A percentile compares a stretch with the other conserved stretches of the same genome.
Evolutionary conservation across 2,888 invertebrate species (phyloP).

Genomic region (Esperia sulphurella): DNA sequence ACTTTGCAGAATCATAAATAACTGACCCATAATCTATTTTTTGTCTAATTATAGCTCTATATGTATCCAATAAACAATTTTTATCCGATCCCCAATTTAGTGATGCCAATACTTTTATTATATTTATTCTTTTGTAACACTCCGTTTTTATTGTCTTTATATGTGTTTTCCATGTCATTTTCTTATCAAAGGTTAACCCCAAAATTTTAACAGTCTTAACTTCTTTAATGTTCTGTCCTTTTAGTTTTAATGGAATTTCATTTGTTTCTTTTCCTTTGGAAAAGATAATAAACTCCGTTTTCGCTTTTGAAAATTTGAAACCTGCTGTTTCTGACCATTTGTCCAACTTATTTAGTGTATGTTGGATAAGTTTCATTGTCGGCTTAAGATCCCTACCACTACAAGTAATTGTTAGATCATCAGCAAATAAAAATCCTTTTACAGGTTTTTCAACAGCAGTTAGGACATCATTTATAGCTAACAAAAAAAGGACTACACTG

Average conservation of each 20-base stretch:
- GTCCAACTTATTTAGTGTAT: constrained; percentile 10
- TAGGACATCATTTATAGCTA: neutral
- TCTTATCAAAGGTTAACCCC: too few relatives aligned
- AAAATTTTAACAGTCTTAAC: constrained; percentile 2
- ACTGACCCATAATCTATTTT: constrained; percentile 12
- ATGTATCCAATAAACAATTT: constrained; percentile 8
- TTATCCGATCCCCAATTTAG: constrained; percentile 12
- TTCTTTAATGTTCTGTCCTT: constrained; percentile 11
- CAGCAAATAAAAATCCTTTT: constrained; percentile 11
- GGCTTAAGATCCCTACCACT: neutral
- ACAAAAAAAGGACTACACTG: too few relatives aligned
- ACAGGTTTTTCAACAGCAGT: constrained; percentile 6
- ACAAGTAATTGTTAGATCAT: constrained; percentile 11
- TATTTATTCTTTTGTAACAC: constrained; percentile 13
- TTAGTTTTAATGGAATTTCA: constrained; percentile 6
- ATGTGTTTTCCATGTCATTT: constrained; percentile 9
- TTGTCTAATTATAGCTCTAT: constrained; percentile 12
- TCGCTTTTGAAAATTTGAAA: constrained; percentile 13
- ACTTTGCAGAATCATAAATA: constrained; percentile 12
- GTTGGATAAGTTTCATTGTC: constrained; percentile 9
- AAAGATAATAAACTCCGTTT: constrained; percentile 14
- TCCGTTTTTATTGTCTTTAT: constrained; percentile 13
- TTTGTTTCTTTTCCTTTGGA: constrained; percentile 6
- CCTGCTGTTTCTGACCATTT: constrained; percentile 9
- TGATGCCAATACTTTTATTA: constrained; percentile 12